Evolutionary conservation across 2,888 invertebrate genomes (phyloP).

Genomic region (Plebejus anna): DNA sequence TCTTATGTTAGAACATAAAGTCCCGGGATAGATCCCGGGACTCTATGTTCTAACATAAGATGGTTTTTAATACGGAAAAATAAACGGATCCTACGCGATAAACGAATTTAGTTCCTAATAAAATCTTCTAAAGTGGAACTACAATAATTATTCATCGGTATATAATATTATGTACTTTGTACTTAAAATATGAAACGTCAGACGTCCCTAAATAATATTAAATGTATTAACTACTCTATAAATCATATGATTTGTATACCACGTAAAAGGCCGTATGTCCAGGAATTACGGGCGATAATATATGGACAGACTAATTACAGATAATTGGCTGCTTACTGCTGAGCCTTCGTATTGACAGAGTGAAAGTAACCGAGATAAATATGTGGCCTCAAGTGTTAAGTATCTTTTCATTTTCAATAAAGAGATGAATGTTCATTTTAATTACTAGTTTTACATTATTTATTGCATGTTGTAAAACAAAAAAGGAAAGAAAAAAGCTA

Average conservation of each 20-base stretch:
- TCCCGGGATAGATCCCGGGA: too few relatives aligned
- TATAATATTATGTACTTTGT: too few relatives aligned
- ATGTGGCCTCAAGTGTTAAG: not conserved
- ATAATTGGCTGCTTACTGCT: not conserved
- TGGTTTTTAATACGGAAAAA: too few relatives aligned
- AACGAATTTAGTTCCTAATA: too few relatives aligned
- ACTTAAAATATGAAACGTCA: not conserved
- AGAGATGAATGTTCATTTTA: not conserved
- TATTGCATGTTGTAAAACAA: too few relatives aligned
- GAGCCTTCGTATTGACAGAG: constrained; percentile 1
- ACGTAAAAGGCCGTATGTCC: constrained; percentile 1
- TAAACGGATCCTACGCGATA: too few relatives aligned
- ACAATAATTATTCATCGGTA: too few relatives aligned
- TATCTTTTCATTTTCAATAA: not conserved
- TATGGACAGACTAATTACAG: constrained; percentile 4
- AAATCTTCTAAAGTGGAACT: too few relatives aligned
- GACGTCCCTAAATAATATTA: not conserved
- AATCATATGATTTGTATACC: not conserved
- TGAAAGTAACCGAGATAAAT: not conserved
- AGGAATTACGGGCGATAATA: constrained; percentile 6
- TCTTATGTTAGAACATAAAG: too few relatives aligned
- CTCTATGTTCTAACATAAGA: too few relatives aligned
- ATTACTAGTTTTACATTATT: not conserved
- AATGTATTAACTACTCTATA: not conserved
- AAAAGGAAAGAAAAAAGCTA: too few relatives aligned